Percentiles rank a stretch among this genome's conserved stretches.
Conservation (phyloP, 2,888 invertebrate species). For the Euphydryas editha region DNA sequence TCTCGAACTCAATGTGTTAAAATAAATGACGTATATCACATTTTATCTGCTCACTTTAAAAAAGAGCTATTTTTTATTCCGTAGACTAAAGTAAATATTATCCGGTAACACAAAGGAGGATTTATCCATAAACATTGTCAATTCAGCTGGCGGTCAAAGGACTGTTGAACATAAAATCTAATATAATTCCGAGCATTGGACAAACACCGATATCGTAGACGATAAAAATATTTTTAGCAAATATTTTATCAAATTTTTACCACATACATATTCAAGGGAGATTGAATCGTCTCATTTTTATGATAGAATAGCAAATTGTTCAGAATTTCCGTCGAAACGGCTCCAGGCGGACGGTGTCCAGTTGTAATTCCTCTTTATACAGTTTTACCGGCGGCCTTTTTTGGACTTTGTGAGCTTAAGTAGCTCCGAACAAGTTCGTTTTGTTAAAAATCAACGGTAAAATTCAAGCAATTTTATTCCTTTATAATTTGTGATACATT, state of each 20-base stretch:
- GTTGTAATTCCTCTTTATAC: slow-evolving; percentile 46
- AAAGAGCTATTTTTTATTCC: slow-evolving; percentile 32
- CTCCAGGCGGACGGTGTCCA: slow-evolving; percentile 37
- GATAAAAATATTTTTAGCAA: slow-evolving; percentile 50
- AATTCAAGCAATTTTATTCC: slow-evolving; percentile 8
- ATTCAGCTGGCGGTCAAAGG: slow-evolving; percentile 45
- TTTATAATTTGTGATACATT: background rate
- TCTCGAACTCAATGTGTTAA: too few species aligned
- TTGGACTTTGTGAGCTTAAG: slow-evolving; percentile 46
- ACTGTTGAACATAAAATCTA: slow-evolving; percentile 48
- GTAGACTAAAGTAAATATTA: slow-evolving; percentile 32
- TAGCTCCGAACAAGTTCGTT: slow-evolving; percentile 43
- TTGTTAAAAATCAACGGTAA: slow-evolving; percentile 41
- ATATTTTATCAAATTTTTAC: slow-evolving; percentile 48
- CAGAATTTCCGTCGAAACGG: slow-evolving; percentile 14
- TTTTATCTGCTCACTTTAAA: background rate
- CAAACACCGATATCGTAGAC: slow-evolving; percentile 47
- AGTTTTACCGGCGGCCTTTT: slow-evolving; percentile 43
- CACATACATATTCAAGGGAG: slow-evolving; percentile 33
- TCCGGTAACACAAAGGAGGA: slow-evolving; percentile 37
- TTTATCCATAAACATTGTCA: slow-evolving; percentile 47
- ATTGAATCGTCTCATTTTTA: slow-evolving; percentile 33
- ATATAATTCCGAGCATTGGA: slow-evolving; percentile 47
- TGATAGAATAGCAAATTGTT: slow-evolving; percentile 45
- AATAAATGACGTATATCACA: background rate